Base-by-base conservation (phyloP, 1,140 invertebrate species). In the Galendromus occidentalis region DNA sequence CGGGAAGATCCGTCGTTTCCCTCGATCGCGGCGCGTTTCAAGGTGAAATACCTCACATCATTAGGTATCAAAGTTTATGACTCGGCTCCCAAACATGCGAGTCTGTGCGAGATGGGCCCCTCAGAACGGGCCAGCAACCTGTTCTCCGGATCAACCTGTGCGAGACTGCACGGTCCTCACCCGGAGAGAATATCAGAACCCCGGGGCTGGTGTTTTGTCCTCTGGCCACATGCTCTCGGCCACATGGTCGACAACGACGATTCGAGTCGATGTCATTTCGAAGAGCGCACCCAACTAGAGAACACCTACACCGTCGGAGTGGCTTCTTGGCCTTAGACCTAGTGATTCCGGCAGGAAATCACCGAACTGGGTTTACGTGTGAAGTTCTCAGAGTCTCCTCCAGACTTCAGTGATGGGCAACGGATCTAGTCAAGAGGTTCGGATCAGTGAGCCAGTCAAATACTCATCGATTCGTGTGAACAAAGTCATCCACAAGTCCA, bases 141-240 rank as follows among this genome's bases (percentile, higher is more conserved):
- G 51, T 59, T 59, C 51, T 59, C 20, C 51, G 51, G 51, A 59
- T 59, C 51, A 20, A 59, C 51, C 51, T 59, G 51, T 59, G 12
- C 33, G 33, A 4, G 33, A 4, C 20, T 9, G 51, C 51, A 59
- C 25, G 25, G 51, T 22, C 9, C 51, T 59, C 22, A 25, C 51
- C 20, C n/a, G 22, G 51, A 25, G 51, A 18, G 51, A 25, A 59
- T 59, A 17, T 59, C 22, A 59, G 51, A 59, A 59, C 51, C 12
- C 4, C 14, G 51, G 14, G 17, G 25, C 25, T 25, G 51, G 22
- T 59, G 22, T 59, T 25, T 25, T 59, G 51, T 59, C 25, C 33
- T 59, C 25, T 33, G 51, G 51, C 22, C 51, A 59, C 14, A 20
- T 59, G 51, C 51, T 25, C 51, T 59, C 51, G 51, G 22, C 17